Conservation (phyloP, 1,140 invertebrate species). For the Elysia chlorotica region DNA sequence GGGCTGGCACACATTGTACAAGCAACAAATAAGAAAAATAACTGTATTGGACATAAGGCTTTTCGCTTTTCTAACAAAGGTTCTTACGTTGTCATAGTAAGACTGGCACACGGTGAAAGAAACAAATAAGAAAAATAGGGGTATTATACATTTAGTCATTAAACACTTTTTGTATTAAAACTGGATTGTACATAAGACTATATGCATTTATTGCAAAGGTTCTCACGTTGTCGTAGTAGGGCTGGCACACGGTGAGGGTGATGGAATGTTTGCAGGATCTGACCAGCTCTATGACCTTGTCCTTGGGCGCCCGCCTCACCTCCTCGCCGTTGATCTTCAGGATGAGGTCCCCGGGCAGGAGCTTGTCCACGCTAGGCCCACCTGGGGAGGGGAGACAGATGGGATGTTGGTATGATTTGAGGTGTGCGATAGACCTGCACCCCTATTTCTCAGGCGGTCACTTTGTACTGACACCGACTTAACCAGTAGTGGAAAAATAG, state of each 20-base stretch:
- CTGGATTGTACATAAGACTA: too few relatives aligned
- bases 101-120: too few relatives aligned
- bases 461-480: background rate
- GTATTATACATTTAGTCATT: too few relatives aligned
- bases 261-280: conserved; percentile 76
- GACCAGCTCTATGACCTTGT: conserved; percentile 88
- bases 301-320: conserved; percentile 79
- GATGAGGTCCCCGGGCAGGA: conserved; percentile 89
- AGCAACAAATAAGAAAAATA: too few relatives aligned
- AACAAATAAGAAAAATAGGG: too few relatives aligned
- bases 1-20: too few relatives aligned
- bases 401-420: background rate
- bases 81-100: too few relatives aligned
- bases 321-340: conserved; percentile 88
- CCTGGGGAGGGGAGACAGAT: conserved; percentile 65
- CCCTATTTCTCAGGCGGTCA: background rate
- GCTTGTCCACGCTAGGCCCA: conserved; percentile 85
- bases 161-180: too few relatives aligned
- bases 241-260: conserved; percentile 80
- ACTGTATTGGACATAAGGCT: too few relatives aligned
- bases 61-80: too few relatives aligned
- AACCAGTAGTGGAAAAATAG: background rate
- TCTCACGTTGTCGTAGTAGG: conserved; percentile 67
- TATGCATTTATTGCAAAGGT: background rate
- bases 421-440: background rate